These are phyloP conservation scores for Acanthosoma haemorrhoidale DNA, from an alignment of 2,888 invertebrate genomes.

Conservation along the genomic window DNA sequence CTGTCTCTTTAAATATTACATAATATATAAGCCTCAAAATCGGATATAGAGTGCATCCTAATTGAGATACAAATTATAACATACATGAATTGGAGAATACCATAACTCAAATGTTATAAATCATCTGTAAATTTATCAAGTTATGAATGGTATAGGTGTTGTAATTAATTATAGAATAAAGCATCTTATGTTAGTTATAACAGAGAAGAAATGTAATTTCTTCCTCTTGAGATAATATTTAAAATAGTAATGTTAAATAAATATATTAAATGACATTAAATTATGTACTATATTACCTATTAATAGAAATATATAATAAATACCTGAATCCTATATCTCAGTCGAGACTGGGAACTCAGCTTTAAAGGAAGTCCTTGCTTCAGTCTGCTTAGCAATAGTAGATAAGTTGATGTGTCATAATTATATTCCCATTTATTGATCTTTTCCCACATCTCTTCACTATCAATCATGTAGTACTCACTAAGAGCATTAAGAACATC, in stretches of 20 bases:
- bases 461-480: slow-evolving; percentile 44
- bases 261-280: neutral
- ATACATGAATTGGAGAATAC: too few relatives aligned
- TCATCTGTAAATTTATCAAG: too few relatives aligned
- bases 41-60: too few relatives aligned
- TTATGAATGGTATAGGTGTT: too few relatives aligned
- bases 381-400: slow-evolving; percentile 59
- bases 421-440: slow-evolving; percentile 59
- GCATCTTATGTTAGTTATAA: too few relatives aligned
- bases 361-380: slow-evolving; percentile 51
- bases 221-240: too few relatives aligned
- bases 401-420: slow-evolving; percentile 68
- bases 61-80: too few relatives aligned
- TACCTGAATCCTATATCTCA: slow-evolving; percentile 23
- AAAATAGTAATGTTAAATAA: neutral
- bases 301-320: neutral
- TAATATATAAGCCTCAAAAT: too few relatives aligned
- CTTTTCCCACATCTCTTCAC: slow-evolving; percentile 50
- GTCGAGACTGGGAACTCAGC: slow-evolving; percentile 36
- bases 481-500: slow-evolving; percentile 57
- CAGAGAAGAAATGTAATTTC: too few relatives aligned
- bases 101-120: too few relatives aligned
- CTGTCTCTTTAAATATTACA: too few relatives aligned
- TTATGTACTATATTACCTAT: neutral
- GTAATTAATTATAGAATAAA: too few relatives aligned